Base-by-base conservation (phyloP, 1,140 invertebrate genomes). In the Teleogryllus occipitalis region DNA sequence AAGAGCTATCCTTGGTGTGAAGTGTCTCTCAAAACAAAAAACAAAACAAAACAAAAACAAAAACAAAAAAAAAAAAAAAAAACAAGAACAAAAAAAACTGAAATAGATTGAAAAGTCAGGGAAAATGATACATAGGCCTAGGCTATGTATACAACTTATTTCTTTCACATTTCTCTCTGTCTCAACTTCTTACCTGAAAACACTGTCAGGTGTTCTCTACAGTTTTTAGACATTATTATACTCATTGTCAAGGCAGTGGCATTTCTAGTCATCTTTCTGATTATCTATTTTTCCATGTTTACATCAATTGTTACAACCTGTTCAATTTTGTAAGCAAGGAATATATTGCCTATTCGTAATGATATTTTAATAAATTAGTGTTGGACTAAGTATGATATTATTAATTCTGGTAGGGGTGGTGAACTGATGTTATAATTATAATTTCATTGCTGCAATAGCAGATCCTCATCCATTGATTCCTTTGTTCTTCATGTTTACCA, bases 291-390 rank as follows among this genome's bases (percentile, higher is more conserved):
- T 81, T 81, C 80, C 80, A 80, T 81, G 80, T 81, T 81, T 81
- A 81, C 80, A 81, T 81, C 74, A 81, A 79, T 81, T 79, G 80
- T 81, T 79, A 81, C 80, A 79, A 77, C 77, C 39, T 81, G 78
- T 79, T 81, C 78, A 81, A 81, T 79, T 81, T 81, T 81, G 80
- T 81, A 81, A 81, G 80, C 80, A 81, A 81, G 80, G 80, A 81
- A 81, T 81, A 79, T 81, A 79, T 80, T 80, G 80, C 80, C 75
- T 79, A 81, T 81, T 75, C 77, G 76, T 79, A 80, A 81, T 81
- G 48, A 81, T 81, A 81, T 81, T 81, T 81, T 81, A 81, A 79
- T 81, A 81, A 81, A 81, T 79, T 79, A 81, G 78, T 81, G 80
- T 81, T 81, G 80, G 78, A 81, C 80, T 80, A 78, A 49, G 47